phyloP scores from a whole-genome alignment of 1,140 invertebrate species.

The Drosophila funebris region DNA sequence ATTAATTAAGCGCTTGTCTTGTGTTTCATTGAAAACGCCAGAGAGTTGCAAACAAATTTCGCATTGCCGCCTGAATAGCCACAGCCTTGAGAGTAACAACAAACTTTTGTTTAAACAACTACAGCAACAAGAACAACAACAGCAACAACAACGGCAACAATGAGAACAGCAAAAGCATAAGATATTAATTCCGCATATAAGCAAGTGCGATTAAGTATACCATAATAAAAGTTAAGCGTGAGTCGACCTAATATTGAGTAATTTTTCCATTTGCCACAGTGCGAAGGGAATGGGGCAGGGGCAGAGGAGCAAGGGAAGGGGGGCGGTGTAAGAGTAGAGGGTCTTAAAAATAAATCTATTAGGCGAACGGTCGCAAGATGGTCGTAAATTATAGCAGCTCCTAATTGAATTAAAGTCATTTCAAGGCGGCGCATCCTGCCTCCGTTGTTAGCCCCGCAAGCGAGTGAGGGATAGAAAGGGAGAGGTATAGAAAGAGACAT shows the following conservation, averaged over 20 bases:
- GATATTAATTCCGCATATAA: slow-evolving; percentile 40
- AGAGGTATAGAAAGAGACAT: slow-evolving; percentile 44
- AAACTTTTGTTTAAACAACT: slow-evolving; percentile 36
- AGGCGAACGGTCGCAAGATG: slow-evolving; percentile 17
- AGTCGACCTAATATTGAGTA: slow-evolving; percentile 68
- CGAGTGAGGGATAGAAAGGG: slow-evolving; percentile 12
- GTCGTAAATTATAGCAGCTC: slow-evolving; percentile 68
- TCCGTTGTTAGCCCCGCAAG: slow-evolving; percentile 14
- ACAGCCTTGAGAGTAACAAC: slow-evolving; percentile 51
- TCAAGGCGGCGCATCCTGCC: slow-evolving; percentile 51
- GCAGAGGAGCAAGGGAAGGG: neutral
- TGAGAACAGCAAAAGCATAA: neutral
- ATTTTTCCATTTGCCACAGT: slow-evolving; percentile 61
- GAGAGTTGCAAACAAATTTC: slow-evolving; percentile 62
- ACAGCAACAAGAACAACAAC: slow-evolving; percentile 17
- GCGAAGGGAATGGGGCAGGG: too few relatives aligned
- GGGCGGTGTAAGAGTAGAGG: neutral
- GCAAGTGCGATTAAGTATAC: slow-evolving; percentile 14
- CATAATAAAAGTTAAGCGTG: slow-evolving; percentile 30
- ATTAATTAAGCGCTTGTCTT: slow-evolving; percentile 44
- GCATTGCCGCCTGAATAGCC: slow-evolving; percentile 56
- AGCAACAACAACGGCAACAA: neutral
- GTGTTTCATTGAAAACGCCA: slow-evolving; percentile 26
- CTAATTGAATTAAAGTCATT: slow-evolving; percentile 77
- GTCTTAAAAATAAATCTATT: slow-evolving; percentile 66